phyloP scores from a whole-genome alignment of 2,113 vertebrate genomes.

The Onychorhynchus coronatus region DNA sequence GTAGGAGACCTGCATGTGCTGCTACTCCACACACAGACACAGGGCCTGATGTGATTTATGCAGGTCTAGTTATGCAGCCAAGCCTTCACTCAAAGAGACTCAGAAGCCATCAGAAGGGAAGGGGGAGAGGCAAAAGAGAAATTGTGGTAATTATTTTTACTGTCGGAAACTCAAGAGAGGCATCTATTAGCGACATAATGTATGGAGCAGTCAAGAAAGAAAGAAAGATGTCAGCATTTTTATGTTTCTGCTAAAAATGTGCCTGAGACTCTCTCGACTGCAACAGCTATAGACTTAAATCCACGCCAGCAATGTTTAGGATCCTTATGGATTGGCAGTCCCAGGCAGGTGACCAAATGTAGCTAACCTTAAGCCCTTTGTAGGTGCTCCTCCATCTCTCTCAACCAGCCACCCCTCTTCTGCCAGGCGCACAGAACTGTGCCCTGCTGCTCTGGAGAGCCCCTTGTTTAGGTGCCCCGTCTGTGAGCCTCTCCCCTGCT shows the following conservation, averaged over 20 bases:
- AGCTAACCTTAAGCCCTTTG: background rate
- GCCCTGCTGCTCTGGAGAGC: background rate
- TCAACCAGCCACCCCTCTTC: background rate
- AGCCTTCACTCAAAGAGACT: background rate
- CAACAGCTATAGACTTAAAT: background rate
- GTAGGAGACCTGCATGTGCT: background rate
- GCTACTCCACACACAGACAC: background rate
- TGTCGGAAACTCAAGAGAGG: background rate
- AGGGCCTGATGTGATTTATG: background rate
- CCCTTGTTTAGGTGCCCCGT: accelerated
- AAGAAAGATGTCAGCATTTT: background rate
- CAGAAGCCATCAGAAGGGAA: background rate
- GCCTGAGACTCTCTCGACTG: background rate
- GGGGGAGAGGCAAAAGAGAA: background rate
- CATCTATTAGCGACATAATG: background rate
- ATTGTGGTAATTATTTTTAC: background rate
- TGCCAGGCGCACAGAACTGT: background rate
- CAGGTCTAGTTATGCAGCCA: background rate
- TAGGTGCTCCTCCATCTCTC: background rate
- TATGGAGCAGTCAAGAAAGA: background rate
- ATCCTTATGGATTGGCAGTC: background rate
- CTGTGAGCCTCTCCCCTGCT: background rate
- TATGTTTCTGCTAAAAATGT: background rate
- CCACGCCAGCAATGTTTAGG: background rate
- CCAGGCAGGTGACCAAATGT: background rate